A percentile compares a stretch with the other conserved stretches of the same genome.
Conservation (phyloP, 2,113 vertebrate genomes). For the Actenoides hombroni region DNA sequence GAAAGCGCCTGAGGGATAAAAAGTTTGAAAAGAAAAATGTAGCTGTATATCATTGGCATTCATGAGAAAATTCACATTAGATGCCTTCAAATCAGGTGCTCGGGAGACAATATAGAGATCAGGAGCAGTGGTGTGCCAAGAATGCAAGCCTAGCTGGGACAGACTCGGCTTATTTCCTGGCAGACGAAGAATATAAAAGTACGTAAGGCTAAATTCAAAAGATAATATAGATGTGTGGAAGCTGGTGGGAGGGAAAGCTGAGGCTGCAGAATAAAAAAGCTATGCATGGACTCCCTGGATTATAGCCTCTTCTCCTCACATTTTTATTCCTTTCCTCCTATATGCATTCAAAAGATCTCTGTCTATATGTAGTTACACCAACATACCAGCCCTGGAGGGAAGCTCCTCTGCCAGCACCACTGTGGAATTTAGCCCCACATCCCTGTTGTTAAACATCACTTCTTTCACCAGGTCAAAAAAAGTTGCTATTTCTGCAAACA, state of each 20-base stretch:
- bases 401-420: neutral
- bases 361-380: neutral
- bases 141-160: conserved; percentile 36
- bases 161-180: neutral
- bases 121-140: conserved; percentile 57
- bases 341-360: neutral
- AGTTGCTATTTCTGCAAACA: neutral
- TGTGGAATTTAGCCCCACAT: neutral
- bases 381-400: neutral
- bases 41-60: conserved; percentile 70
- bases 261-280: neutral
- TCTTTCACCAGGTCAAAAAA: neutral
- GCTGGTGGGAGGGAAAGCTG: conserved; percentile 3
- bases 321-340: neutral
- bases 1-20: conserved; percentile 61
- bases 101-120: conserved; percentile 67
- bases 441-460: neutral
- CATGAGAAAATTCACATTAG: conserved; percentile 73
- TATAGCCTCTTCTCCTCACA: neutral
- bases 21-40: conserved; percentile 68
- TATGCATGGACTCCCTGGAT: neutral
- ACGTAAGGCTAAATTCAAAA: conserved; percentile 19
- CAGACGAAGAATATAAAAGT: neutral
- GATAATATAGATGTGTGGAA: neutral
- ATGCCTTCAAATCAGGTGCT: conserved; percentile 65